Percentiles rank a stretch among this genome's conserved stretches.
These are phyloP conservation scores for Pionites leucogaster DNA, from an alignment of 2,113 vertebrate genomes.

Conservation along the genomic window DNA sequence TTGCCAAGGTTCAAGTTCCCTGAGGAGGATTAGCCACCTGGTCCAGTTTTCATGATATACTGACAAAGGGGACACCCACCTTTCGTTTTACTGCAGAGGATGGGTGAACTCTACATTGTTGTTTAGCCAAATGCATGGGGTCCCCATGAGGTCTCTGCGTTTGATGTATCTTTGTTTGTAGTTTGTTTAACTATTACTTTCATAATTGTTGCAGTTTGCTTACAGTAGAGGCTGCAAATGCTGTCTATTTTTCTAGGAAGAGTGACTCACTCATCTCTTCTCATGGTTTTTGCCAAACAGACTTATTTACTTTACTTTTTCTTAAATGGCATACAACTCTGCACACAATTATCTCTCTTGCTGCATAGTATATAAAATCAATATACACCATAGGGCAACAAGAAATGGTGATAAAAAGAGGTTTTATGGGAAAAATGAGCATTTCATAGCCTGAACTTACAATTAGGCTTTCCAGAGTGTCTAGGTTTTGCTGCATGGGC, in stretches of 20 bases:
- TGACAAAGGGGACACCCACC: slow-evolving; percentile 63
- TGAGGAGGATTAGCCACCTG: slow-evolving; percentile 71
- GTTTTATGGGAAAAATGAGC: slow-evolving; percentile 18
- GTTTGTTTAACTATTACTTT: not conserved
- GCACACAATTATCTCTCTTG: not conserved
- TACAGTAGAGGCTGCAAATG: not conserved
- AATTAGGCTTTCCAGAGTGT: not conserved
- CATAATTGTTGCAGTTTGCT: not conserved
- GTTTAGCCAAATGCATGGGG: not conserved
- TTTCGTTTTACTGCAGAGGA: not conserved
- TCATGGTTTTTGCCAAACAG: not conserved
- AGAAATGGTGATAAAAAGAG: slow-evolving; percentile 36
- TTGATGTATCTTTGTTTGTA: not conserved
- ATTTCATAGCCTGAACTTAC: slow-evolving; percentile 35
- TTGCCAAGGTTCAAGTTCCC: slow-evolving; percentile 67
- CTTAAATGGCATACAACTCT: not conserved
- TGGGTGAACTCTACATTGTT: not conserved
- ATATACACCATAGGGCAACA: slow-evolving; percentile 42
- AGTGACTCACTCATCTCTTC: not conserved
- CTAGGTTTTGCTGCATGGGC: not conserved
- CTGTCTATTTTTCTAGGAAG: not conserved
- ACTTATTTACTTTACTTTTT: slow-evolving; percentile 20
- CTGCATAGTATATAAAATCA: slow-evolving; percentile 43
- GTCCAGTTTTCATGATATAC: slow-evolving; percentile 43
- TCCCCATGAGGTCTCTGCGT: not conserved